Evolutionary conservation across 2,888 invertebrate species (phyloP), one percentile per base, ranked within the genome.

Genomic region (Leptarthrus brevirostris): DNA sequence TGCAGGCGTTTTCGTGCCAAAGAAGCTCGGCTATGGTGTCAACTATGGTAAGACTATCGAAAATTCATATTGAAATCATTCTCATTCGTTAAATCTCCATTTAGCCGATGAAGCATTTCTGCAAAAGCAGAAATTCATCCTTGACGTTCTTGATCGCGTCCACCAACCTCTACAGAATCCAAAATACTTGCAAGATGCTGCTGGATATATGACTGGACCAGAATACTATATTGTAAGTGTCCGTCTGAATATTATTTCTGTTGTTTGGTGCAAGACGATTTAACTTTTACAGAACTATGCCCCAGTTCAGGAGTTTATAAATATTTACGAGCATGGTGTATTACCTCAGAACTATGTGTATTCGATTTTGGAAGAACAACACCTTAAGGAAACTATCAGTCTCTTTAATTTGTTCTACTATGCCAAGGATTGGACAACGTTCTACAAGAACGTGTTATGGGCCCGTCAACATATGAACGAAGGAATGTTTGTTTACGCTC

Each of bases 401-500:
- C 83, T 91, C 8, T 91, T 90, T 84, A 88, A 91, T 80, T 85
- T 91, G 72, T 86, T 91, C 80, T 88, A 85, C 83, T 87, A 87
- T 75, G 89, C 90, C 61, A 89, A 88, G 80, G 88, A 89, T 82
- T 90, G 88, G 79, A 86, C 87, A 0, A 87, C 87, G 70, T 89
- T 91, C 84, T 88, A 87, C 82, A 87, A 87, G 74, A 87, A 81
- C 54, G 80, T 81, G 3, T 79, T 80, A 53, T 93, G 90, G 89
- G 88, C 92, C 44, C 89, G 93, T 40, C 88, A 90, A 76, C 86
- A 89, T 79, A 87, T 92, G 76, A 93, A 93, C 86, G 89, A 90
- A 75, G 92, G 89, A 79, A 89, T 92, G 87, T 93, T 92, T 83
- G 87, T 91, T 75, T 91, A 92, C 80, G 90, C 92, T 10, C 84